Evolutionary conservation across 2,888 invertebrate genomes (phyloP).

Genomic region (Eulithis testata): DNA sequence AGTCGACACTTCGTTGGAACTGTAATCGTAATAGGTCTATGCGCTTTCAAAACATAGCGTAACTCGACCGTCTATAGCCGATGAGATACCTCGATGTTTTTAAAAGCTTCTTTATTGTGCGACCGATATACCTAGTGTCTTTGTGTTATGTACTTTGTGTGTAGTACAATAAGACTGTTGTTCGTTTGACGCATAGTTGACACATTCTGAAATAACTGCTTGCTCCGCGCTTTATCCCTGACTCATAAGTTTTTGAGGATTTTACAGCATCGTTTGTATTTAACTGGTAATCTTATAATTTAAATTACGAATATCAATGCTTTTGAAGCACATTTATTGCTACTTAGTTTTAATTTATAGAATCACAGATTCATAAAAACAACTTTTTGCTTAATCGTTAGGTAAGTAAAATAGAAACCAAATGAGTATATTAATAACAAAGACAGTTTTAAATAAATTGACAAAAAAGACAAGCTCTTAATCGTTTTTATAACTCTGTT

Average conservation of each 20-base stretch:
- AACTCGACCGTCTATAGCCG: constrained; percentile 73
- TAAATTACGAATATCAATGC: constrained; percentile 28
- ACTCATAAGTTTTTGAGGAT: constrained; percentile 55
- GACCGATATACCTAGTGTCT: constrained; percentile 56
- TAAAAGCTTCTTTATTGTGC: constrained; percentile 81
- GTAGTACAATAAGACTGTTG: constrained; percentile 46
- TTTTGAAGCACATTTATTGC: not conserved
- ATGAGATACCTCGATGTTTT: constrained; percentile 77
- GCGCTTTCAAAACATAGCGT: constrained; percentile 82
- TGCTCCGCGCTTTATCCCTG: constrained; percentile 46
- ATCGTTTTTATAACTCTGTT: constrained; percentile 27
- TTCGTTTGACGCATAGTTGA: constrained; percentile 40
- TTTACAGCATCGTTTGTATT: constrained; percentile 48
- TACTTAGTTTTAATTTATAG: not conserved
- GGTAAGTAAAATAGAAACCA: constrained; percentile 20
- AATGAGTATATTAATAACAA: not conserved
- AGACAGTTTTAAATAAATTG: constrained; percentile 18
- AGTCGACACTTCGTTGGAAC: constrained; percentile 81
- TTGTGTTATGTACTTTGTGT: constrained; percentile 47
- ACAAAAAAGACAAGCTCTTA: constrained; percentile 19
- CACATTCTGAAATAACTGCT: constrained; percentile 43
- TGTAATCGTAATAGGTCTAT: constrained; percentile 77
- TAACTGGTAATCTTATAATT: constrained; percentile 48
- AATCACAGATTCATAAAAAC: not conserved
- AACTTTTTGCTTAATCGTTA: not conserved